These are phyloP conservation scores for Anorthoa munda DNA, from an alignment of 2,888 invertebrate genomes.

Conservation along the genomic window DNA sequence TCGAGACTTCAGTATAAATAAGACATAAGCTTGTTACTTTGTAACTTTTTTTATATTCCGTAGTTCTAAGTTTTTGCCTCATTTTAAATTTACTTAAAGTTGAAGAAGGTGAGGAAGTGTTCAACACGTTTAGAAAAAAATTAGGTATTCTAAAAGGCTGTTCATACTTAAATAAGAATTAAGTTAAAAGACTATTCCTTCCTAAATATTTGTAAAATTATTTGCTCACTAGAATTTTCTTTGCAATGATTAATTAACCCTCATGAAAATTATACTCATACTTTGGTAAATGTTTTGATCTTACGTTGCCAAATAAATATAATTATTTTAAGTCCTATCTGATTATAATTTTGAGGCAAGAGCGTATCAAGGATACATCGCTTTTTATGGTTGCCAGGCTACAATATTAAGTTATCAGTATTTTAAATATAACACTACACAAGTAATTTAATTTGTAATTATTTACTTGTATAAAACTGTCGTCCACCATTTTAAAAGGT, in stretches of 20 bases:
- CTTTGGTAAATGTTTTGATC: neutral
- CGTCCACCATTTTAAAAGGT: neutral
- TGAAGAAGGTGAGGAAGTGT: too few species aligned
- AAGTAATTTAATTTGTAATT: neutral
- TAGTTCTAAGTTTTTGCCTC: neutral
- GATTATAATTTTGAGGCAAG: conserved; percentile 14
- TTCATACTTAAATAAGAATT: neutral
- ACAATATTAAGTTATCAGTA: neutral
- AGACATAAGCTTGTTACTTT: conserved; percentile 2
- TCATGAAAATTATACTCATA: neutral
- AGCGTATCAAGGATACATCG: neutral
- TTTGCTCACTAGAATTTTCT: neutral
- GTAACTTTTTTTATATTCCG: neutral
- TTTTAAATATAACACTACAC: conserved; percentile 1
- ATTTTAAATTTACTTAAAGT: neutral
- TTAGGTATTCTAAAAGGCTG: neutral
- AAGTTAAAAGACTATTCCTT: neutral
- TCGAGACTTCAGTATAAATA: neutral
- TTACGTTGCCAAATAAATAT: conserved; percentile 10
- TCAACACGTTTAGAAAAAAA: too few species aligned
- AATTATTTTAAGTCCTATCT: conserved; percentile 13
- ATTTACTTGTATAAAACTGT: neutral
- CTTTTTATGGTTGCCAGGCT: neutral
- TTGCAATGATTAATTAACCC: neutral
- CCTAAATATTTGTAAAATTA: neutral